Base-by-base conservation (phyloP, 2,113 vertebrate genomes). In the Onychostoma macrolepis region DNA sequence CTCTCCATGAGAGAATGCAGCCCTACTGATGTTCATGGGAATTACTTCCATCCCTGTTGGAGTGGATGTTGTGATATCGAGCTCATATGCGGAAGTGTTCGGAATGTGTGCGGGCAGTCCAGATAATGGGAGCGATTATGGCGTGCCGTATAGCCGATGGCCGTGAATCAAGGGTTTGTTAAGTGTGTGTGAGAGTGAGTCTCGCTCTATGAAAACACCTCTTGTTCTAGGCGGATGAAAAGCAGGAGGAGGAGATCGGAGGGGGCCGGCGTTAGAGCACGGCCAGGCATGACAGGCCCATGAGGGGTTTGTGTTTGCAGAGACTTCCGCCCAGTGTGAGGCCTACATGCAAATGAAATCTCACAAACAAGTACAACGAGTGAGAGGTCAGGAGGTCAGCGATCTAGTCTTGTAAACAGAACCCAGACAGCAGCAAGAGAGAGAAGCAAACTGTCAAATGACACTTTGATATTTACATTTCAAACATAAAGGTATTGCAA, bases 151-250 rank as follows among this genome's bases (percentile, higher is more conserved):
- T 85, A 75, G 85, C 36, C 33, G 26, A 85, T 85, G 85, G 83
- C 72, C 84, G 86, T 93, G 93, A 94, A 94, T 94, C 90, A 92
- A 91, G 86, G 91, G 91, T 91, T 94, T 95, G 94, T 93, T 92
- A 91, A 89, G 87, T 92, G 89, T 91, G 91, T 90, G 91, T 89
- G 76, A 87, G 92, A 91, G 69, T 88, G 90, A 92, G 91, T 92
- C 91, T 90, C 87, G 90, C 88, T 93, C 92, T 93, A 90, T 95
- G 91, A 94, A 95, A 94, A 94, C 93, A 69, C 78, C 90, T 93
- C 93, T 94, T 93, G 93, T 95, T 94, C 89, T 74, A 24, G 85
- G 69, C 83, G 56, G 81, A 88, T 89, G 89, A 90, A 90, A 61
- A 88, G 84, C 69, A 12, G 5, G 69, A 30, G 74, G 65, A 74